Percentiles rank a stretch among this genome's conserved stretches.
These are phyloP conservation scores for Propithecus coquereli DNA, from an alignment of 2,113 vertebrate genomes.

Conservation along the genomic window DNA sequence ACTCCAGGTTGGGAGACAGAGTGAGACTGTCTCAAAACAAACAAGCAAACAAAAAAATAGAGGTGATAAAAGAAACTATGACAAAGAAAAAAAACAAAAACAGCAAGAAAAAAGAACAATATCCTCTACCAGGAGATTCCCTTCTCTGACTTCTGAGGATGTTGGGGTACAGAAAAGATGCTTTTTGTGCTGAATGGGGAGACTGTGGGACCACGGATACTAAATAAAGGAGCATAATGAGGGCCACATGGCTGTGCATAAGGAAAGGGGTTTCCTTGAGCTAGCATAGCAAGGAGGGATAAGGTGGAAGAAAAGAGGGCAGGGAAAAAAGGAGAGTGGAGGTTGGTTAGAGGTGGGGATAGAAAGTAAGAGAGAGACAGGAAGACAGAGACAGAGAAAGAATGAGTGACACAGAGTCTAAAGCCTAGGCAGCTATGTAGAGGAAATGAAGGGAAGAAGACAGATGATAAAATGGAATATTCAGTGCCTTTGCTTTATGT, in stretches of 20 bases:
- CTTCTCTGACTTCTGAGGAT: background rate
- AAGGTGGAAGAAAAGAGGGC: background rate
- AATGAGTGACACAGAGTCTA: background rate
- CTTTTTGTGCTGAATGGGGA: background rate
- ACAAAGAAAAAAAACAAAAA: background rate
- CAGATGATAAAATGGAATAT: no score
- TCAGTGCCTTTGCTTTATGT: background rate
- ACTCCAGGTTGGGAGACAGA: no score
- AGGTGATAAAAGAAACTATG: background rate
- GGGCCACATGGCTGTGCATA: accelerated
- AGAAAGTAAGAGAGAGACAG: background rate
- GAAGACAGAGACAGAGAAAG: background rate
- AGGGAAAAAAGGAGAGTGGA: background rate
- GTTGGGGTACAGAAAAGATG: accelerated
- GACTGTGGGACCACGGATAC: accelerated
- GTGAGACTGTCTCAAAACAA: no score
- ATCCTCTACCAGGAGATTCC: background rate
- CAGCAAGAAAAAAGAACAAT: background rate
- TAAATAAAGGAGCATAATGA: background rate
- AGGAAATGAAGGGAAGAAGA: background rate
- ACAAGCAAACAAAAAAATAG: background rate
- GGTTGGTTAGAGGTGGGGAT: no score
- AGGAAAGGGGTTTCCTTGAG: background rate
- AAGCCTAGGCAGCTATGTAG: background rate
- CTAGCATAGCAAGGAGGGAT: background rate